Evolutionary conservation across 2,888 invertebrate species (phyloP).

Genomic region (Ditula angustiorana): DNA sequence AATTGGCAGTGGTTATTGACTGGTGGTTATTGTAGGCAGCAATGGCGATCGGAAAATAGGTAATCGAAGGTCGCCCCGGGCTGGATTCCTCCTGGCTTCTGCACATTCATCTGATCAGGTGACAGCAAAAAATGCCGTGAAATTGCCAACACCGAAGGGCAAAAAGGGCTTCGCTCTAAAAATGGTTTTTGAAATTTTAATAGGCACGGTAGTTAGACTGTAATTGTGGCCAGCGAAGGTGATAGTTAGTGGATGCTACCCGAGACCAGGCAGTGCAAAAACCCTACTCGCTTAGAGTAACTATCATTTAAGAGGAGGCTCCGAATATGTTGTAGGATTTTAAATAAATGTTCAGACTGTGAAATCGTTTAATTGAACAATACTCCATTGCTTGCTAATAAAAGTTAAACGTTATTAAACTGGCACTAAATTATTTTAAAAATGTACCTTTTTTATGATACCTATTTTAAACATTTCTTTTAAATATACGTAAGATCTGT

Average conservation of each 20-base stretch:
- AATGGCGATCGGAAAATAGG: conserved; percentile 58
- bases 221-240: conserved; percentile 49
- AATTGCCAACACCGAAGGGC: conserved; percentile 49
- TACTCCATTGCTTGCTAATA: too few relatives aligned
- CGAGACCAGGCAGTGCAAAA: background rate
- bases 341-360: too few relatives aligned
- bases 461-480: too few relatives aligned
- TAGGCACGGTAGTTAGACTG: conserved; percentile 46
- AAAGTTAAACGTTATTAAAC: too few relatives aligned
- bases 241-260: conserved; percentile 43
- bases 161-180: conserved; percentile 58
- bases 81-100: conserved; percentile 48
- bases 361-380: too few relatives aligned
- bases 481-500: too few relatives aligned
- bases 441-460: too few relatives aligned
- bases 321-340: too few relatives aligned
- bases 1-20: conserved; percentile 76
- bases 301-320: too few relatives aligned
- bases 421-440: too few relatives aligned
- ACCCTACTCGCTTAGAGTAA: background rate
- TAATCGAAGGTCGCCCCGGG: conserved; percentile 64
- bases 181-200: conserved; percentile 67
- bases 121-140: conserved; percentile 57
- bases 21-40: conserved; percentile 65
- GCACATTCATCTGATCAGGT: conserved; percentile 47